These are phyloP conservation scores for Pandemis corylana DNA, from an alignment of 2,888 invertebrate species.

Conservation along the genomic window DNA sequence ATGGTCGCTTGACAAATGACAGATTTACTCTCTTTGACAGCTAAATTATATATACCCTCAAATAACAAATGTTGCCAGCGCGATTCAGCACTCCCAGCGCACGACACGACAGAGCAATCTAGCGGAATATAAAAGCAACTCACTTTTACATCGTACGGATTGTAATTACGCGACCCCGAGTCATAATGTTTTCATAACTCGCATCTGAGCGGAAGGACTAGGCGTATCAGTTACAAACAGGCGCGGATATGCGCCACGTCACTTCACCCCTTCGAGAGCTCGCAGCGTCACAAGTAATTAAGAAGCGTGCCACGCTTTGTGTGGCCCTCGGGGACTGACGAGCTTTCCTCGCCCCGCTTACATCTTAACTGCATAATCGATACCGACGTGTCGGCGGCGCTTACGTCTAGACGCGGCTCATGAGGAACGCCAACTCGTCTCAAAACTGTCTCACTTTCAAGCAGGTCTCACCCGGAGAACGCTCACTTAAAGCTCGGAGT, in stretches of 20 bases:
- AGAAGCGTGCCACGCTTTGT: conserved; percentile 72
- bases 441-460: conserved; percentile 2
- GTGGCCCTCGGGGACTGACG: conserved; percentile 58
- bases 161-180: conserved; percentile 62
- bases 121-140: not conserved
- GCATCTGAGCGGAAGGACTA: conserved; percentile 33
- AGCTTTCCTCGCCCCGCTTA: conserved; percentile 71
- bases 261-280: conserved; percentile 59
- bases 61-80: not conserved
- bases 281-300: conserved; percentile 77
- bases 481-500: conserved; percentile 44
- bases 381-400: conserved; percentile 64
- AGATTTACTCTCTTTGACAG: not conserved
- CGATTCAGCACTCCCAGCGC: too few species aligned
- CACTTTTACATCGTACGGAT: not conserved
- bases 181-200: conserved; percentile 67
- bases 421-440: conserved; percentile 48
- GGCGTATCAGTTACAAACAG: conserved; percentile 17
- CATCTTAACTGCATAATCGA: conserved; percentile 81
- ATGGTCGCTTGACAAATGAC: not conserved
- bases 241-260: conserved; percentile 49
- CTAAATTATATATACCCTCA: not conserved
- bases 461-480: conserved; percentile 49
- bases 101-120: not conserved
- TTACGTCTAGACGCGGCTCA: conserved; percentile 63